Conservation (phyloP, 2,888 invertebrate genomes). For the Leptinotarsa rubiginosa region DNA sequence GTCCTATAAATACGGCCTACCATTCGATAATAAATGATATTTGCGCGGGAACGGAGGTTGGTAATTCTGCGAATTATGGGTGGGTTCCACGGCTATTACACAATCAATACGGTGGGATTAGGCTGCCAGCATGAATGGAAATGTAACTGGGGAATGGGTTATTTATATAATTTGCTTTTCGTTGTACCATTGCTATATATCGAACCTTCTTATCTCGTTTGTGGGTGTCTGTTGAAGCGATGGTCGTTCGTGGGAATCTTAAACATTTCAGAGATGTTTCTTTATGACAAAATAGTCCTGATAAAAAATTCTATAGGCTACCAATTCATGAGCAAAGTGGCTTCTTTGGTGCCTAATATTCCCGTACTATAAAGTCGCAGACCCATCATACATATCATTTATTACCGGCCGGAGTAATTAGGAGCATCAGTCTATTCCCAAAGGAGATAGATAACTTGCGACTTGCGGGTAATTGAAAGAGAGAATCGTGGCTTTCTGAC, state of each 20-base stretch:
- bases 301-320: too few species aligned
- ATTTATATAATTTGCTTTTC: neutral
- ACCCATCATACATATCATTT: slow-evolving; percentile 13
- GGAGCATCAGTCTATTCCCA: slow-evolving; percentile 16
- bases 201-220: neutral
- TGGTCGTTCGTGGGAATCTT: neutral
- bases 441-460: slow-evolving; percentile 31
- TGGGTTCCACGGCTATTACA: slow-evolving; percentile 20
- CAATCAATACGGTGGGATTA: slow-evolving; percentile 7
- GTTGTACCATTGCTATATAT: neutral
- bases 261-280: too few species aligned
- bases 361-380: too few species aligned
- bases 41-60: slow-evolving; percentile 28
- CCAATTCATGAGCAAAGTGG: too few species aligned
- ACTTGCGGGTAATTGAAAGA: slow-evolving; percentile 29
- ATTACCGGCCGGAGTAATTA: slow-evolving; percentile 17
- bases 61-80: slow-evolving; percentile 36
- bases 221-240: neutral
- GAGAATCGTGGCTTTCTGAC: slow-evolving; percentile 27
- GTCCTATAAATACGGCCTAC: slow-evolving; percentile 41
- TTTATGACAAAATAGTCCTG: too few species aligned
- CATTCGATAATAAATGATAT: slow-evolving; percentile 31
- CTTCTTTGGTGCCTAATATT: too few species aligned
- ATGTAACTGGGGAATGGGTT: neutral
- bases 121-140: slow-evolving; percentile 5